These are phyloP conservation scores for Teleopsis dalmanni DNA, from an alignment of 1,140 invertebrate species.

Conservation along the genomic window DNA sequence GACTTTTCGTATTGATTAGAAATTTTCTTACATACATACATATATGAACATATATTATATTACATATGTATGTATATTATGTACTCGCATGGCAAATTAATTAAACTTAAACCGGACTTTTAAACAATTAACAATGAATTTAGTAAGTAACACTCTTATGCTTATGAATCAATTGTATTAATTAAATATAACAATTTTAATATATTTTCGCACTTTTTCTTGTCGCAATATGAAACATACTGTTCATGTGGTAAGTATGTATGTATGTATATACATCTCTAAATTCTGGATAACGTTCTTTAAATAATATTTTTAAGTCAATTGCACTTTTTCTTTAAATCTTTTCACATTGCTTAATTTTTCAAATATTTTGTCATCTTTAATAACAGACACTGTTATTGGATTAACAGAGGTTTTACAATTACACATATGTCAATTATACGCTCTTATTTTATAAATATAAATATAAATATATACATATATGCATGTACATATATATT, in stretches of 20 bases:
- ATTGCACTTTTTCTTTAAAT: background rate
- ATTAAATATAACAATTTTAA: background rate
- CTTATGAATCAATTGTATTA: background rate
- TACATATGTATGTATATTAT: background rate
- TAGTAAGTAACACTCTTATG: background rate
- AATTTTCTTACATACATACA: background rate
- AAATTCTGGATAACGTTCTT: background rate
- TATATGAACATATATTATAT: background rate
- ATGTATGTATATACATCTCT: background rate
- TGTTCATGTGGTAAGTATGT: background rate
- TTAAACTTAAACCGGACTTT: background rate
- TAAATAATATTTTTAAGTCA: background rate
- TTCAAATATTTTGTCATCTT: background rate
- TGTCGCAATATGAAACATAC: background rate
- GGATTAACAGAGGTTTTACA: conserved; percentile 9
- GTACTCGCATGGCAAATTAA: background rate
- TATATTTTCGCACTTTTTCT: background rate
- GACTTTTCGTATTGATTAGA: background rate
- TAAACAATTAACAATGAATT: background rate
- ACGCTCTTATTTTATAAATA: too few relatives aligned
- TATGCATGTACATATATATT: conserved; percentile 7
- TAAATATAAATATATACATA: conserved; percentile 9
- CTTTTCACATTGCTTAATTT: background rate
- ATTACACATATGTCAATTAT: conserved; percentile 1
- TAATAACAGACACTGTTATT: background rate